A percentile compares a stretch with the other conserved stretches of the same genome.
These are phyloP conservation scores for Scaptodrosophila latifasciaeformis DNA, from an alignment of 2,888 invertebrate genomes.

Conservation along the genomic window DNA sequence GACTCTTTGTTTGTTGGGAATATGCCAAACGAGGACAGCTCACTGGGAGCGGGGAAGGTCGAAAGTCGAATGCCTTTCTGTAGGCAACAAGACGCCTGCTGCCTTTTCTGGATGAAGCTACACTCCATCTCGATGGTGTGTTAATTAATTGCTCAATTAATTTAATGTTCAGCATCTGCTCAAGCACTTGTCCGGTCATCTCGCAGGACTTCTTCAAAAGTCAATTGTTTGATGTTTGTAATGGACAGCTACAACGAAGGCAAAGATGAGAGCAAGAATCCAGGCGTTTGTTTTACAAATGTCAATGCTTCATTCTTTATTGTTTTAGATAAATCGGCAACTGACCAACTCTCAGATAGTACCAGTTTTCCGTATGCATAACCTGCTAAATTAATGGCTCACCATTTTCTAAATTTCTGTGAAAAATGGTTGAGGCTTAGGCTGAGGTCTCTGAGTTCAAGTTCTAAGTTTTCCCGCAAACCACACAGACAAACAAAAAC, in stretches of 20 bases:
- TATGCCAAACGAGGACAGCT: too few species aligned
- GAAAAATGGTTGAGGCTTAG: not conserved
- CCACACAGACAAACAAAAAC: too few species aligned
- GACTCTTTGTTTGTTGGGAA: conserved; percentile 54
- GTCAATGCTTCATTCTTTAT: conserved; percentile 40
- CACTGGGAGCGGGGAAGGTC: too few species aligned
- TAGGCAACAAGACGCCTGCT: too few species aligned
- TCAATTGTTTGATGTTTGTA: conserved; percentile 54
- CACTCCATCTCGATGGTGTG: conserved; percentile 58
- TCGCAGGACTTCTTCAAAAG: conserved; percentile 37
- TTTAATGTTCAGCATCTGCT: conserved; percentile 65
- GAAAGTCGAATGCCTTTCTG: too few species aligned
- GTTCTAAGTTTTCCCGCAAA: too few species aligned
- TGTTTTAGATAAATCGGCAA: conserved; percentile 21
- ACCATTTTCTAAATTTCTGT: conserved; percentile 32
- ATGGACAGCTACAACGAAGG: conserved; percentile 16
- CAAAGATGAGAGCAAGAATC: too few species aligned
- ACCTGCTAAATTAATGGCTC: conserved; percentile 39
- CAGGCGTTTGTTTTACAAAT: conserved; percentile 39
- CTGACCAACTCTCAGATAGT: conserved; percentile 12
- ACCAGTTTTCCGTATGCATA: conserved; percentile 7
- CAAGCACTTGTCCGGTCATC: conserved; percentile 1
- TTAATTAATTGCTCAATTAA: conserved; percentile 73
- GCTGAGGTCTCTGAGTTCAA: too few species aligned
- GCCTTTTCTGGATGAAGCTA: conserved; percentile 30